A percentile compares a stretch with the other conserved stretches of the same genome.
Evolutionary conservation across 2,113 vertebrate species (phyloP).

Genomic region (Equus quagga): DNA sequence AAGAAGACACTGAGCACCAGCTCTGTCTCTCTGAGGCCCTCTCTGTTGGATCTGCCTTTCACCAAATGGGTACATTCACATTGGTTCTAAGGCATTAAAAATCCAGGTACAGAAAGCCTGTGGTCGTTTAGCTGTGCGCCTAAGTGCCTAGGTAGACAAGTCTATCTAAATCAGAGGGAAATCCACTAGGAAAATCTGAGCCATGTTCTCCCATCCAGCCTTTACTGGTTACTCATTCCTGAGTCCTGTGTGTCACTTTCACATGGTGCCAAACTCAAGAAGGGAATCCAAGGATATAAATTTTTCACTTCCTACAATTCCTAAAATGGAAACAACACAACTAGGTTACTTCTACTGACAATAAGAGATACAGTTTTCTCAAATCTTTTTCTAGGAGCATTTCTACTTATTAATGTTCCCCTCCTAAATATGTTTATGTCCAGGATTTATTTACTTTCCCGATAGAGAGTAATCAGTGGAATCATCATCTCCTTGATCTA

Average conservation of each 20-base stretch:
- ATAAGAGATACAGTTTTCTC: neutral
- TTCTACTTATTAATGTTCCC: neutral
- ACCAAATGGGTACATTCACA: neutral
- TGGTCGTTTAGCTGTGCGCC: neutral
- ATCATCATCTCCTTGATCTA: conserved; percentile 15
- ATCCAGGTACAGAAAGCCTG: neutral
- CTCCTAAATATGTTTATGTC: neutral
- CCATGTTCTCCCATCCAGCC: neutral
- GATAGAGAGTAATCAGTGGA: neutral
- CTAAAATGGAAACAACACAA: conserved; percentile 29
- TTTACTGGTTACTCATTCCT: neutral
- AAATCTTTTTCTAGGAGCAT: neutral
- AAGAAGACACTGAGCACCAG: neutral
- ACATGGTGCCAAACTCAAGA: neutral
- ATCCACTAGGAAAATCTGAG: neutral
- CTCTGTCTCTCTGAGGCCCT: neutral
- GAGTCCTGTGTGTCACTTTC: neutral
- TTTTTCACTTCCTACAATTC: neutral
- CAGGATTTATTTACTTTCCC: conserved; percentile 29
- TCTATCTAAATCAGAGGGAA: neutral
- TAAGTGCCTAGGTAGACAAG: neutral
- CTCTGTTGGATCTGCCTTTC: neutral
- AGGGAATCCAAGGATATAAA: neutral
- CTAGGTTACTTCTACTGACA: conserved; percentile 41
- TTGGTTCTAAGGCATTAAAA: neutral